Evolutionary conservation across 2,797 vertebrate genomes (phyloP).

Genomic region (Hydrophis major): DNA sequence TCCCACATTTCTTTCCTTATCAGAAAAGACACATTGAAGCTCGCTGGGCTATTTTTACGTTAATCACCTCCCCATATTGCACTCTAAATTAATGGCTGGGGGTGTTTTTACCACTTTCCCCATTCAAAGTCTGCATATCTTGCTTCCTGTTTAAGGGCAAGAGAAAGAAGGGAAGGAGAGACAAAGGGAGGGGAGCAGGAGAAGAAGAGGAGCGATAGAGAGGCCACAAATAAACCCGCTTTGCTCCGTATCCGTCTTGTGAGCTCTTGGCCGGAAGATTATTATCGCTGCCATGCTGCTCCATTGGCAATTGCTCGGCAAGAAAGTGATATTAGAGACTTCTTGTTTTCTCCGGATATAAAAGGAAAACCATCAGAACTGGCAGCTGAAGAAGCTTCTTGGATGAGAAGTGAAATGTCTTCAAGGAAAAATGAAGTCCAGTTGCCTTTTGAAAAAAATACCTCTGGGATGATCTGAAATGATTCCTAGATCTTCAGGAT

Average conservation of each 20-base stretch:
- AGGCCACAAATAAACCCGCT: background rate
- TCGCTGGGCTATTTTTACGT: background rate
- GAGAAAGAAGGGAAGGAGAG: background rate
- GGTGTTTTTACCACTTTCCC: background rate
- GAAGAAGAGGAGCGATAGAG: background rate
- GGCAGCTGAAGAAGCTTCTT: background rate
- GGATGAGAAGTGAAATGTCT: background rate
- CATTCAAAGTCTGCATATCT: background rate
- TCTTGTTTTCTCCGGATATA: background rate
- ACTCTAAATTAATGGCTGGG: slow-evolving; percentile 3
- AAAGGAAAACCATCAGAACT: background rate
- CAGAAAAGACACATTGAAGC: background rate
- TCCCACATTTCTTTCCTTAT: background rate
- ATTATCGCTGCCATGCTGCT: too few species aligned
- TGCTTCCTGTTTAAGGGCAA: background rate
- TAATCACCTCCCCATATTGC: slow-evolving; percentile 8
- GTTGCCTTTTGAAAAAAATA: background rate
- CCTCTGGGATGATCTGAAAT: background rate
- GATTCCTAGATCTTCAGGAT: background rate
- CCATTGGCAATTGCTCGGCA: background rate
- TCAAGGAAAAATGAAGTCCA: background rate
- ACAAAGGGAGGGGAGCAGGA: background rate
- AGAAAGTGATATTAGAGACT: background rate
- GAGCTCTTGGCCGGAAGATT: background rate
- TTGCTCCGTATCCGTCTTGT: background rate